Percentiles rank a stretch among this genome's conserved stretches.
These are phyloP conservation scores for Bilobella aurantiaca DNA, from an alignment of 1,140 invertebrate species.

Conservation along the genomic window DNA sequence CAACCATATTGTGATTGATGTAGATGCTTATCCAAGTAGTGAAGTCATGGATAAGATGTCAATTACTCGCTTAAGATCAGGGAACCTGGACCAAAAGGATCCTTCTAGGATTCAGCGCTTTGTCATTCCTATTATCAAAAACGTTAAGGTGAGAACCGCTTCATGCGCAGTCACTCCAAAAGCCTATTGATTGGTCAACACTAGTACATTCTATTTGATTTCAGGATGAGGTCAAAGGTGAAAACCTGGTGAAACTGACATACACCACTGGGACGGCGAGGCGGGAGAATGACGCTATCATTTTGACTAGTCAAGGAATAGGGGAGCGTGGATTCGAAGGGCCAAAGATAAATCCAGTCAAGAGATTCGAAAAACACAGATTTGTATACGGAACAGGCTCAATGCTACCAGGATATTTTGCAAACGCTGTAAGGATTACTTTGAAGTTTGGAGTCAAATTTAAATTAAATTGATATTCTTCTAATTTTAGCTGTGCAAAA, in stretches of 20 bases:
- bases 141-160: conserved; percentile 28
- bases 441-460: neutral
- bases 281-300: conserved; percentile 31
- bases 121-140: conserved; percentile 37
- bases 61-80: conserved; percentile 37
- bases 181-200: no score
- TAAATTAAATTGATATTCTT: neutral
- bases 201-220: neutral
- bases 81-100: conserved; percentile 33
- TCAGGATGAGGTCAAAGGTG: conserved; percentile 28
- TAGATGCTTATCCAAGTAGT: conserved; percentile 40
- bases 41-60: conserved; percentile 41
- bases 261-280: conserved; percentile 32
- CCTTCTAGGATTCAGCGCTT: conserved; percentile 36
- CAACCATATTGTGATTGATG: conserved; percentile 38
- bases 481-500: conserved; percentile 37
- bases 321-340: conserved; percentile 35
- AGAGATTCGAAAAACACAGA: conserved; percentile 38
- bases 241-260: conserved; percentile 23
- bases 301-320: conserved; percentile 27
- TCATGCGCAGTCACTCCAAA: neutral
- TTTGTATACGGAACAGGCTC: conserved; percentile 42
- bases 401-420: conserved; percentile 37
- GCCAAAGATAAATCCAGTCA: conserved; percentile 39
- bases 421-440: conserved; percentile 34